Percentiles rank a stretch among this genome's conserved stretches.
These are phyloP conservation scores for Macrophya annulata DNA, from an alignment of 2,888 invertebrate genomes.

Conservation along the genomic window DNA sequence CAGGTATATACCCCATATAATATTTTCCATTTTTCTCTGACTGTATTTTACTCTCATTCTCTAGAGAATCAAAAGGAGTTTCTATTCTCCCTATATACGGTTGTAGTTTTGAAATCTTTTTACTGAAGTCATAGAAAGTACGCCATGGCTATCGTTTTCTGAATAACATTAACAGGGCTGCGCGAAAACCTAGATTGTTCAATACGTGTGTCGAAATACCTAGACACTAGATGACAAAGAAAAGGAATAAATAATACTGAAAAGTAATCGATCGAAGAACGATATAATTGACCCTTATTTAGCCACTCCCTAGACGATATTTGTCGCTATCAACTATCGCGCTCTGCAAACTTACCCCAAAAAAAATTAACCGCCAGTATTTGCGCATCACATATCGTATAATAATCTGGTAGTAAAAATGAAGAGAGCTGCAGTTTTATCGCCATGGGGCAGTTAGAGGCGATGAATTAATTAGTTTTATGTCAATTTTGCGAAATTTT, in stretches of 20 bases:
- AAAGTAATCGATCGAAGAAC: background rate
- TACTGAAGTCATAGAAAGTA: constrained; percentile 10
- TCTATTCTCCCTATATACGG: background rate
- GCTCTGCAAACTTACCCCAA: background rate
- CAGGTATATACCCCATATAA: background rate
- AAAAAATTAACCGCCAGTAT: background rate
- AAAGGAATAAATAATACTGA: background rate
- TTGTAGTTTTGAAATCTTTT: background rate
- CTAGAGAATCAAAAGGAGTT: background rate
- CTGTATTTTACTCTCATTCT: background rate
- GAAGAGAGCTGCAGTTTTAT: background rate
- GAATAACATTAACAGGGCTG: background rate
- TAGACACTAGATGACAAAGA: background rate
- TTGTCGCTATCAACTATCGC: constrained; percentile 8
- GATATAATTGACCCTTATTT: constrained; percentile 31
- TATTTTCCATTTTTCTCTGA: background rate
- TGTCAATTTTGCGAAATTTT: background rate
- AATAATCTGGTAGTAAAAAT: background rate
- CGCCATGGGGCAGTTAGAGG: background rate
- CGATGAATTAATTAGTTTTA: background rate
- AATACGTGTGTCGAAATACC: constrained; percentile 2
- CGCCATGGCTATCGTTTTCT: background rate
- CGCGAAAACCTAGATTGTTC: background rate
- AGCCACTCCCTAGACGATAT: constrained; percentile 50
- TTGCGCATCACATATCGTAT: background rate